Conservation (phyloP, 1,140 invertebrate genomes). For the Macrotrachela quadricornifera region DNA sequence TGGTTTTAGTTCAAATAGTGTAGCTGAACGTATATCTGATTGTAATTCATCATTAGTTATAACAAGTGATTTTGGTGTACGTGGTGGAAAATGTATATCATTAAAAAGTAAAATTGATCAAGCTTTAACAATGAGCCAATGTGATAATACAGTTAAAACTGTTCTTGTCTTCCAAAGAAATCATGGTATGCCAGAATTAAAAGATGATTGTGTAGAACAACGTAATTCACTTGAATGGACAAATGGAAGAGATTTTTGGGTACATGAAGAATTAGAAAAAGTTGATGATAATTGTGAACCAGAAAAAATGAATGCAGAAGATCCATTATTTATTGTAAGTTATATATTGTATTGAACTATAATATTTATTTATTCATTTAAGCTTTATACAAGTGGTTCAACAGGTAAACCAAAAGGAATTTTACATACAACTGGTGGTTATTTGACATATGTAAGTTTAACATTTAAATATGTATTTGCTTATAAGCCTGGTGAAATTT, state of each 20-base stretch:
- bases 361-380: too few species aligned
- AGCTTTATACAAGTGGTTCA: conserved; percentile 46
- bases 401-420: conserved; percentile 95
- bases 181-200: too few species aligned
- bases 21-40: conserved; percentile 35
- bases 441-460: conserved; percentile 52
- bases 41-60: conserved; percentile 28
- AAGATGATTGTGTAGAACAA: too few species aligned
- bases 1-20: conserved; percentile 38
- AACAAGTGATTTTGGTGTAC: conserved; percentile 32
- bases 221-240: too few species aligned
- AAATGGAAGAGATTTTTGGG: too few species aligned
- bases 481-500: conserved; percentile 33
- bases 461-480: conserved; percentile 35
- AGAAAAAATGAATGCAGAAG: conserved; percentile 33
- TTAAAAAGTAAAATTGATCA: conserved; percentile 35
- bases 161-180: too few species aligned
- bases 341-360: conserved; percentile 28
- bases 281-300: conserved; percentile 19
- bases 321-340: conserved; percentile 55
- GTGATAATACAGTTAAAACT: conserved; percentile 16
- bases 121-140: conserved; percentile 27
- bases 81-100: conserved; percentile 32
- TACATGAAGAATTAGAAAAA: conserved; percentile 9
- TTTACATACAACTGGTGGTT: conserved; percentile 73